Evolutionary conservation across 2,113 vertebrate genomes (phyloP).

Genomic region (Dicentrarchus labrax): DNA sequence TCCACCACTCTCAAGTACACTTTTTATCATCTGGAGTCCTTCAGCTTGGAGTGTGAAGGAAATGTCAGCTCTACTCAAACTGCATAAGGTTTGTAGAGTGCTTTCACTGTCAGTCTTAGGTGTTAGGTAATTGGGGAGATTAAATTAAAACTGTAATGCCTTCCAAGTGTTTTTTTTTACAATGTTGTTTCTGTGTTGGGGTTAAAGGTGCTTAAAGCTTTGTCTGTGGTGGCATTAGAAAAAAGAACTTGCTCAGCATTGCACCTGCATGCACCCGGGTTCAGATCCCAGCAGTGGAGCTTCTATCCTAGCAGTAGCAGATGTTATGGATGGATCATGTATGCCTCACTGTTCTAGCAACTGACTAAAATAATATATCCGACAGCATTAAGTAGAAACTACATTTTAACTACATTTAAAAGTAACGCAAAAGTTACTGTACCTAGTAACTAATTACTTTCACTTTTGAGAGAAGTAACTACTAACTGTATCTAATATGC

Average conservation of each 20-base stretch:
- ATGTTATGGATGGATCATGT: slow-evolving; percentile 4
- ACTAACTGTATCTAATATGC: too few species aligned
- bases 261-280: background rate
- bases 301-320: background rate
- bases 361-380: too few species aligned
- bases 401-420: too few species aligned
- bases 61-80: slow-evolving; percentile 27
- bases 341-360: background rate
- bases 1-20: slow-evolving; percentile 8
- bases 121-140: slow-evolving; percentile 24
- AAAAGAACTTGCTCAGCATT: background rate
- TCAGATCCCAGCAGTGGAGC: background rate
- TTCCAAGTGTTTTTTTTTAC: slow-evolving; percentile 14
- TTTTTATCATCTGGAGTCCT: slow-evolving; percentile 19
- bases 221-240: background rate
- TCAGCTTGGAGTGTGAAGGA: background rate
- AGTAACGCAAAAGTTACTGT: too few species aligned
- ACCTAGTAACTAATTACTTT: too few species aligned
- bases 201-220: slow-evolving; percentile 21
- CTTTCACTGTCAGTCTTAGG: background rate
- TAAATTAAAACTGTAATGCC: slow-evolving; percentile 5
- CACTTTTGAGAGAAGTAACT: too few species aligned
- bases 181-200: slow-evolving; percentile 14
- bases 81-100: slow-evolving; percentile 38
- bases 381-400: too few species aligned